Base-by-base conservation (phyloP, 2,888 invertebrate genomes). In the Syritta pipiens region DNA sequence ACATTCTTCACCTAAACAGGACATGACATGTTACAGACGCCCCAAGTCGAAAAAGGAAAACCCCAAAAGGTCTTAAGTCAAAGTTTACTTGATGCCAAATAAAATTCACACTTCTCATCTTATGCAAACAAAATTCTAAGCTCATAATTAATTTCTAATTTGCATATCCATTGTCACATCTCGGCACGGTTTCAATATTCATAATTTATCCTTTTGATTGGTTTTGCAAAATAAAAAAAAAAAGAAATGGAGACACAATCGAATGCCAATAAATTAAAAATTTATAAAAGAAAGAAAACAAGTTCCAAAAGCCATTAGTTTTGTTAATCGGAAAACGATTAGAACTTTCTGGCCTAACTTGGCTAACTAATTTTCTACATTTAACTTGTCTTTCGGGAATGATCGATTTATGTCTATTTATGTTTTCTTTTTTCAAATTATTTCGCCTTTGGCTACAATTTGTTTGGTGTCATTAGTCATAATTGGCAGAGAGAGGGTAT, bases 171-270 rank as follows among this genome's bases (percentile, higher is more conserved):
- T 37, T 37, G 19, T 17, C 37, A 37, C 5, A 7, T 2, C 37
- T 37, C 37, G n/a, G 7, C 37, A 37, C 37, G 37, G 37, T 9
- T 37, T 37, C 17, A 37, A 37, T 37, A 37, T 37, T 37, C 37
- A 37, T 14, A 17, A 3, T 7, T 3, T 14, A 17, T 37, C 37
- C 37, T 37, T 37, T 37, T 37, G 37, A 17, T 17, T 37, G 37
- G 6, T 17, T 37, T 37, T n/a, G n/a, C n/a, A n/a, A 7, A 17
- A 17, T 17, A n/a, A n/a, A n/a, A n/a, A n/a, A n/a, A n/a, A n/a
- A n/a, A n/a, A n/a, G n/a, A n/a, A n/a, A n/a, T n/a, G n/a, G n/a
- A n/a, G n/a, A n/a, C n/a, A n/a, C n/a, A n/a, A n/a, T n/a, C n/a
- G n/a, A n/a, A n/a, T n/a, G n/a, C n/a, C n/a, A n/a, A n/a, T n/a